Percentiles rank a stretch among this genome's conserved stretches.
Conservation (phyloP, 2,888 invertebrate genomes). For the Plebejus melissa region DNA sequence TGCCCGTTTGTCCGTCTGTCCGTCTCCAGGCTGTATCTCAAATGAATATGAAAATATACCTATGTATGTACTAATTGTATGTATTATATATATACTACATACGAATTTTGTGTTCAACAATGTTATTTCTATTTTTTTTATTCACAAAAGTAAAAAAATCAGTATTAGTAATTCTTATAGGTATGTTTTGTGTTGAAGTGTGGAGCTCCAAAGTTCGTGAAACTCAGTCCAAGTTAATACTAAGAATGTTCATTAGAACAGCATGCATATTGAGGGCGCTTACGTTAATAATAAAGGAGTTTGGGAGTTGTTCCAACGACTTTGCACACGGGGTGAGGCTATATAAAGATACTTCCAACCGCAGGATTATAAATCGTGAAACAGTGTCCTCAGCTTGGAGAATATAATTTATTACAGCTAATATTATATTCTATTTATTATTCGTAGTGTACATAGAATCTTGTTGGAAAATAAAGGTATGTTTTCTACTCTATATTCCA, state of each 20-base stretch:
- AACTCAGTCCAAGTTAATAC: conserved; percentile 23
- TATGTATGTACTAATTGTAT: too few species aligned
- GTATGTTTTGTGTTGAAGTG: not conserved
- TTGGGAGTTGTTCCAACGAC: conserved; percentile 18
- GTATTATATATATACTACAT: too few species aligned
- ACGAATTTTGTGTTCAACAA: too few species aligned
- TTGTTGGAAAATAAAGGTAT: too few species aligned
- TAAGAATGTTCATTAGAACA: conserved; percentile 27
- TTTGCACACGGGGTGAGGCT: not conserved
- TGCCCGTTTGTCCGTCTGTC: too few species aligned
- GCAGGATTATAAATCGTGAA: not conserved
- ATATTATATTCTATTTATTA: not conserved
- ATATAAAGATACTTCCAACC: not conserved
- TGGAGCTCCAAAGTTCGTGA: not conserved
- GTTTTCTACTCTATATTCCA: too few species aligned
- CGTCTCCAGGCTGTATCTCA: too few species aligned
- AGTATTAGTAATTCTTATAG: not conserved
- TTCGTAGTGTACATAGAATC: too few species aligned
- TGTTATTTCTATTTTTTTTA: too few species aligned
- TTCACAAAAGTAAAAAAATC: not conserved
- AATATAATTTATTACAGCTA: not conserved
- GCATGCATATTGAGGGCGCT: conserved; percentile 23
- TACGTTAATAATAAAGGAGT: conserved; percentile 4
- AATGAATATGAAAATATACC: too few species aligned
- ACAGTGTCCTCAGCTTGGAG: not conserved